These are phyloP conservation scores for Caenorhabditis zanzibari DNA, from an alignment of 2,888 invertebrate species.

Conservation along the genomic window DNA sequence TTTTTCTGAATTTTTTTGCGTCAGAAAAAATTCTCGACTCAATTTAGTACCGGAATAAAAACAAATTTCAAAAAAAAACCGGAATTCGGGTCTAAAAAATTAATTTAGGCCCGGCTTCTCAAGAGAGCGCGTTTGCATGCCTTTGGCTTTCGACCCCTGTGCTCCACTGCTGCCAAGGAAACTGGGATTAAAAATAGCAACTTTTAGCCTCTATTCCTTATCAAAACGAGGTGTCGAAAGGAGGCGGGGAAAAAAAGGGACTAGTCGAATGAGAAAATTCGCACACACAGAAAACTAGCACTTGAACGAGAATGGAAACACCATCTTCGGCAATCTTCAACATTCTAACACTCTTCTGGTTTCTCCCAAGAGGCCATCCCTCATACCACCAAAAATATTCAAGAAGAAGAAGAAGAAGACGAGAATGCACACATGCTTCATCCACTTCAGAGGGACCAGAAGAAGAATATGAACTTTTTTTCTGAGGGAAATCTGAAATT, in stretches of 20 bases:
- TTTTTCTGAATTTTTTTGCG: too few relatives aligned
- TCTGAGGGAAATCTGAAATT: conserved; percentile 11
- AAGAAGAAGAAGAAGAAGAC: not conserved
- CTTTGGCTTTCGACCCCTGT: too few relatives aligned
- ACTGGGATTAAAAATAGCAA: too few relatives aligned
- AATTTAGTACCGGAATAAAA: too few relatives aligned
- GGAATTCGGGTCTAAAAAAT: too few relatives aligned
- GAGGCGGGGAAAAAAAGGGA: not conserved
- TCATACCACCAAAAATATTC: conserved; percentile 49
- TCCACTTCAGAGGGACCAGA: not conserved
- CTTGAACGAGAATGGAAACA: conserved; percentile 12
- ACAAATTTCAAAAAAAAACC: too few relatives aligned
- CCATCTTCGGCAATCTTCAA: not conserved
- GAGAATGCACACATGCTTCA: not conserved
- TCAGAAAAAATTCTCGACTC: too few relatives aligned
- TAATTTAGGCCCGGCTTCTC: too few relatives aligned
- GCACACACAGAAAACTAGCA: not conserved
- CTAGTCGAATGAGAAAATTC: conserved; percentile 9
- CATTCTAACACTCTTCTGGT: conserved; percentile 32
- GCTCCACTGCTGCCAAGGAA: too few relatives aligned
- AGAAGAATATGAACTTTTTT: conserved; percentile 33
- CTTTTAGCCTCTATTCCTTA: not conserved
- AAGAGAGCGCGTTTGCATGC: too few relatives aligned
- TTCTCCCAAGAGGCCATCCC: conserved; percentile 55
- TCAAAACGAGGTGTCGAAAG: not conserved